Conservation (phyloP, 1,140 invertebrate genomes). For the Drosophila chauvacae region DNA sequence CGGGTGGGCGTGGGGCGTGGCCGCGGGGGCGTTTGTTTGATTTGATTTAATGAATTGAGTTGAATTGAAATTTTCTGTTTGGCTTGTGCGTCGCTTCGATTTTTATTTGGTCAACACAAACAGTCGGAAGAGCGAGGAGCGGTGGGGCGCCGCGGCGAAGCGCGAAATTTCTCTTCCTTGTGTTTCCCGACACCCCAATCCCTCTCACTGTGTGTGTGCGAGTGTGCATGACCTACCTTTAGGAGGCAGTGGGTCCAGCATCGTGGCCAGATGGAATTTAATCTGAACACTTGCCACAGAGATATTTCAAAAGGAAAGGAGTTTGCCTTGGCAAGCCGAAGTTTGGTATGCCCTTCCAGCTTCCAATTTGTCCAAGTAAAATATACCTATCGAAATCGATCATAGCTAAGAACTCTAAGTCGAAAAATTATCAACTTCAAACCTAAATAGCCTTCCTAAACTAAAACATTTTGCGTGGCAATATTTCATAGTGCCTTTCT, state of each 20-base stretch:
- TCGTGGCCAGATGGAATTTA: neutral
- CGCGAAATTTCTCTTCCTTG: slow-evolving; percentile 59
- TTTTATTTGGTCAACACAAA: slow-evolving; percentile 54
- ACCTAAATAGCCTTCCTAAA: too few relatives aligned
- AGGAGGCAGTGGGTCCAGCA: slow-evolving; percentile 12
- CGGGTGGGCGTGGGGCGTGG: slow-evolving; percentile 2
- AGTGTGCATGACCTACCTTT: slow-evolving; percentile 52
- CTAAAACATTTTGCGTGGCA: too few relatives aligned
- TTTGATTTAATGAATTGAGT: slow-evolving; percentile 38
- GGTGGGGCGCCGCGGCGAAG: slow-evolving; percentile 5
- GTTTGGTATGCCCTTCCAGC: neutral
- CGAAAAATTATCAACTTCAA: too few relatives aligned
- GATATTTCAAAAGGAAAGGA: neutral
- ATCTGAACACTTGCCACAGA: neutral
- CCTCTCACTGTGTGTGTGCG: neutral
- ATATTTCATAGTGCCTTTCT: too few relatives aligned
- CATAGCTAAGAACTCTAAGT: neutral
- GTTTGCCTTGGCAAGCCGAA: neutral
- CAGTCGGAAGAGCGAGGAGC: slow-evolving; percentile 17
- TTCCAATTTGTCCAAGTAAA: too few relatives aligned
- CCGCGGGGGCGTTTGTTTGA: slow-evolving; percentile 20
- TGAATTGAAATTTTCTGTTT: slow-evolving; percentile 36
- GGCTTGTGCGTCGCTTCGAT: slow-evolving; percentile 29
- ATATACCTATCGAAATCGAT: neutral
- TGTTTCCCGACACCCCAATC: slow-evolving; percentile 13